These are phyloP conservation scores for Acanthococcus lagerstroemiae DNA, from an alignment of 2,888 invertebrate species.

Conservation along the genomic window DNA sequence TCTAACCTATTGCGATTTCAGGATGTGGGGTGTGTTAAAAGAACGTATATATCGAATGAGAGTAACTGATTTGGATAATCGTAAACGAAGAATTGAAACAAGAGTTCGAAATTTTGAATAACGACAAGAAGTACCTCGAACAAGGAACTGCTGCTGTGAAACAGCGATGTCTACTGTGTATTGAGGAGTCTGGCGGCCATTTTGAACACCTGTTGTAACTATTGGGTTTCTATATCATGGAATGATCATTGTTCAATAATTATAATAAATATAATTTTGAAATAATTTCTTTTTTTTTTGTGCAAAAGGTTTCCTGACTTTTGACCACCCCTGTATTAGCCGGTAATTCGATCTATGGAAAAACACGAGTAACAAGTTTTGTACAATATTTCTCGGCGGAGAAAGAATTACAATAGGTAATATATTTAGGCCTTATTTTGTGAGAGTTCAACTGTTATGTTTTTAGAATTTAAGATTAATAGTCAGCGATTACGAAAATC, in stretches of 20 bases:
- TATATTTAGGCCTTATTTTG: too few relatives aligned
- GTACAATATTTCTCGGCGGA: too few relatives aligned
- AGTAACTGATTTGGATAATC: background rate
- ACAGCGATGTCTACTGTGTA: background rate
- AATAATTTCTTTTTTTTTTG: background rate
- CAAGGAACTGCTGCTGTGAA: background rate
- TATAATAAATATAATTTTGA: background rate
- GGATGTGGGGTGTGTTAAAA: background rate
- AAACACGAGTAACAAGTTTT: too few relatives aligned
- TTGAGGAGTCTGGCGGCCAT: background rate
- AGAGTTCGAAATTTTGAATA: background rate
- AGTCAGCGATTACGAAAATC: too few relatives aligned
- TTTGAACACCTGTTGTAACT: background rate
- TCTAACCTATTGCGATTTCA: background rate
- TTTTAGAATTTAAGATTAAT: too few relatives aligned
- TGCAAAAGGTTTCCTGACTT: background rate
- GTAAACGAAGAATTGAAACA: background rate
- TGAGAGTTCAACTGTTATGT: too few relatives aligned
- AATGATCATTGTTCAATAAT: background rate
- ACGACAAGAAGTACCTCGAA: background rate
- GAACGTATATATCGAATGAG: background rate
- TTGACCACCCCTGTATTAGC: slow-evolving; percentile 4
- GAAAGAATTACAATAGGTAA: too few relatives aligned
- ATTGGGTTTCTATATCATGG: too few relatives aligned
- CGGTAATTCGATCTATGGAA: too few relatives aligned